A percentile compares a stretch with the other conserved stretches of the same genome.
Evolutionary conservation across 2,888 invertebrate genomes (phyloP).

Genomic region (Stomorhina lunata): DNA sequence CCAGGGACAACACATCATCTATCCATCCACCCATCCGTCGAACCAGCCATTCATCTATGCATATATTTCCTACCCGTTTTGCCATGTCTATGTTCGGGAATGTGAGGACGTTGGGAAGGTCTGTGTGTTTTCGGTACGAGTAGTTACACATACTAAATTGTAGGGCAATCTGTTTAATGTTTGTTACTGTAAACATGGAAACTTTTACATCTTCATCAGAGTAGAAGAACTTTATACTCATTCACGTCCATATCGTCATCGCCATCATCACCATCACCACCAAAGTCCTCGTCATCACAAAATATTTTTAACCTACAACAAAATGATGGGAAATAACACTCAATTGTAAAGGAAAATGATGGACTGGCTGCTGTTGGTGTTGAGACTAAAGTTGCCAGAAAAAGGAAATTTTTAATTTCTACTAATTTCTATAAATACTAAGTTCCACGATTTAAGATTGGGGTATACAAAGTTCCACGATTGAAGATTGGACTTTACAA

Average conservation of each 20-base stretch:
- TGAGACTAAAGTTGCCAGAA: not conserved
- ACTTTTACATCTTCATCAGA: conserved; percentile 40
- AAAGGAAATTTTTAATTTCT: too few species aligned
- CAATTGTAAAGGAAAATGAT: not conserved
- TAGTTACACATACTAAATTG: conserved; percentile 22
- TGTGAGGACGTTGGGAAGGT: too few species aligned
- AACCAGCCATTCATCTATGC: not conserved
- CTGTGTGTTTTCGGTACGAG: not conserved
- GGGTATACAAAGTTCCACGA: too few species aligned
- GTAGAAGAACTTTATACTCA: conserved; percentile 20
- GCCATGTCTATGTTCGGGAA: too few species aligned
- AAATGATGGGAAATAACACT: not conserved
- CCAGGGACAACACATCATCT: not conserved
- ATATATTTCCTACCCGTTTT: not conserved
- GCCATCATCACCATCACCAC: not conserved
- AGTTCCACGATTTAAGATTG: too few species aligned
- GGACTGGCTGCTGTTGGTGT: not conserved
- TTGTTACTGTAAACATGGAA: conserved; percentile 43
- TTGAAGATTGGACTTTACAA: too few species aligned
- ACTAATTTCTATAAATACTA: too few species aligned
- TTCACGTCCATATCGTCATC: conserved; percentile 25
- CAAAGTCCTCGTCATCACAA: not conserved
- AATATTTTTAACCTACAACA: conserved; percentile 21
- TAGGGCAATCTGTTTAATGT: conserved; percentile 42
- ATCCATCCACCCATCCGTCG: too few species aligned